Base-by-base conservation (phyloP, 2,797 vertebrate species). In the Myotis daubentonii region DNA sequence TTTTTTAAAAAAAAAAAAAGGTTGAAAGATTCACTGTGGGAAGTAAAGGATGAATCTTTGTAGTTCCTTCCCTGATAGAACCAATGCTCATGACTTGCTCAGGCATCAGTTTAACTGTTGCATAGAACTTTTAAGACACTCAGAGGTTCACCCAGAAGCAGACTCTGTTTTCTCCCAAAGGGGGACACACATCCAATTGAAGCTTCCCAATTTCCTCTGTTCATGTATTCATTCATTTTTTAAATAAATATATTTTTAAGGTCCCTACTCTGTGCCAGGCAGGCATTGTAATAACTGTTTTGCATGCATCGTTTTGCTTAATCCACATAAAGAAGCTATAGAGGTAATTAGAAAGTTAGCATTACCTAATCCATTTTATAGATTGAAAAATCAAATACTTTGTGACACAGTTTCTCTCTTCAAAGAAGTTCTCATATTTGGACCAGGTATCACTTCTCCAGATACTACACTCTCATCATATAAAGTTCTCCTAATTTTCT, bases 381-480 rank as follows among this genome's bases (percentile, higher is more conserved):
- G 57, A 47, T 16, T 22, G 36, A 12, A 49, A 89, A 72, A 85
- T 20, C 1, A 6, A 53, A 23, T n/a, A 74, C 16, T 65, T 49
- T 28, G 38, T 41, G 55, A 47, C 4, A 79, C 25, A 10, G 11
- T 41, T 71, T 88, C 13, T 78, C 47, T 72, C 30, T 81, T 74
- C 15, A 36, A 47, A 62, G 74, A 5, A n/a, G 8, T 17, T 51
- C 23, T 71, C 60, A 20, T 33, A 47, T 91, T 72, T 76, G 12
- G 19, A 53, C 57, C 89, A 81, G 6, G 38, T 71, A 57, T 83
- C 38, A 11, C 25, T 85, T 80, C 23, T 91, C 68, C 94, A 57
- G 49, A 62, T 89, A 86, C 28, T 71, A 84, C 36, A 89, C n/a
- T 95, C 51, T 83, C 47, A 22, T 91, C 49, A 83, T 30, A 49